Evolutionary conservation across 2,888 invertebrate genomes (phyloP).

Genomic region (Microplitis manilae): DNA sequence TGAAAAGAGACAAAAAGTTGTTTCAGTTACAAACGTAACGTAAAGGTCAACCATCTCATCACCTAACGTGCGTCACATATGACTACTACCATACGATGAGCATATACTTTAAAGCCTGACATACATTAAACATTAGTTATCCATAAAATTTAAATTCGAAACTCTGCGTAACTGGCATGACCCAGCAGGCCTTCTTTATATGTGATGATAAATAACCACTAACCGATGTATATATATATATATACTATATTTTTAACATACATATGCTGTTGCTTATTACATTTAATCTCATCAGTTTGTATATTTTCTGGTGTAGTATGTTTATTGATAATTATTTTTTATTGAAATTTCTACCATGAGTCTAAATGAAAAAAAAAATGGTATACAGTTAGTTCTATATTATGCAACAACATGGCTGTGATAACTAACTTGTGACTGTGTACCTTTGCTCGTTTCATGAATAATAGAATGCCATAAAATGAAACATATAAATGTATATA

Average conservation of each 20-base stretch:
- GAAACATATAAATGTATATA: too few species aligned
- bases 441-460: conserved; percentile 43
- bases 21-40: not conserved
- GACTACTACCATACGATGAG: not conserved
- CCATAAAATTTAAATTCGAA: conserved; percentile 36
- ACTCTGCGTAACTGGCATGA: conserved; percentile 21
- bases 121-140: conserved; percentile 35
- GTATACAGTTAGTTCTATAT: conserved; percentile 4
- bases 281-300: not conserved
- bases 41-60: conserved; percentile 25
- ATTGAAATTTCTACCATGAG: conserved; percentile 7
- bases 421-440: conserved; percentile 48
- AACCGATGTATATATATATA: not conserved
- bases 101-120: conserved; percentile 29
- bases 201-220: not conserved
- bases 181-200: not conserved
- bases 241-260: not conserved
- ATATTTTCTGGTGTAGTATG: not conserved
- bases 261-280: not conserved
- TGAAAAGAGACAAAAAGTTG: conserved; percentile 6
- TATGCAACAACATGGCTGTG: conserved; percentile 36
- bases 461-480: conserved; percentile 39
- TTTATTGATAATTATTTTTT: not conserved
- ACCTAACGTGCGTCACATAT: conserved; percentile 5
- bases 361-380: conserved; percentile 8